These are phyloP conservation scores for Miniopterus natalensis DNA, from an alignment of 2,113 vertebrate species.

Conservation along the genomic window DNA sequence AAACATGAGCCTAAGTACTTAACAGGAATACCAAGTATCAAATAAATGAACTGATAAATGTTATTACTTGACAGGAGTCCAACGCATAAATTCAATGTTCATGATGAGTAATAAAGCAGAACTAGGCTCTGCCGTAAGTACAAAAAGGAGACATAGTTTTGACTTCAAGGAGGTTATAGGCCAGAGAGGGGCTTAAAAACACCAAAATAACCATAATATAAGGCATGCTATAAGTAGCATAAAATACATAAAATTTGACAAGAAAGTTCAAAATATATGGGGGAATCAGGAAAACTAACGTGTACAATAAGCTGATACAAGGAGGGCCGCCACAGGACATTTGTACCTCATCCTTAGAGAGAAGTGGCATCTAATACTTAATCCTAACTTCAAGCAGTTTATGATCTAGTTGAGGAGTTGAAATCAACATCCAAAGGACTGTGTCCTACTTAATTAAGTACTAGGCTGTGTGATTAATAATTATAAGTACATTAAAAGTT, in stretches of 20 bases:
- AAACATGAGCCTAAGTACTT: background rate
- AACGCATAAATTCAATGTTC: background rate
- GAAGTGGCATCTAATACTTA: background rate
- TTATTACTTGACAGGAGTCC: background rate
- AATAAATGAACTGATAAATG: constrained; percentile 5
- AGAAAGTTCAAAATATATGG: constrained; percentile 28
- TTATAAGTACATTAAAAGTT: background rate
- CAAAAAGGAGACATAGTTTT: background rate
- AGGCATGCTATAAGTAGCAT: background rate
- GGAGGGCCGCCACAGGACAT: background rate
- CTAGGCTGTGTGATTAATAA: background rate
- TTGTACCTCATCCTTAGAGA: background rate
- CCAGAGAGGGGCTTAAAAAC: background rate
- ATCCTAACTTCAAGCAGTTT: background rate
- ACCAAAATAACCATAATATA: background rate
- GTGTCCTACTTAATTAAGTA: constrained; percentile 19
- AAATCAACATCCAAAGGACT: background rate
- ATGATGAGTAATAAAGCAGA: background rate
- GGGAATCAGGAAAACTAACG: background rate
- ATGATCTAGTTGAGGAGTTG: constrained; percentile 32
- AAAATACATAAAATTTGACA: constrained; percentile 16
- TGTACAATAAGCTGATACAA: background rate
- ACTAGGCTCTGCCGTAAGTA: background rate
- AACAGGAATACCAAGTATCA: constrained; percentile 21
- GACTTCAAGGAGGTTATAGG: background rate